Percentiles rank a stretch among this genome's conserved stretches.
Evolutionary conservation across 2,797 vertebrate genomes (phyloP).

Genomic region (Scyliorhinus canicula): DNA sequence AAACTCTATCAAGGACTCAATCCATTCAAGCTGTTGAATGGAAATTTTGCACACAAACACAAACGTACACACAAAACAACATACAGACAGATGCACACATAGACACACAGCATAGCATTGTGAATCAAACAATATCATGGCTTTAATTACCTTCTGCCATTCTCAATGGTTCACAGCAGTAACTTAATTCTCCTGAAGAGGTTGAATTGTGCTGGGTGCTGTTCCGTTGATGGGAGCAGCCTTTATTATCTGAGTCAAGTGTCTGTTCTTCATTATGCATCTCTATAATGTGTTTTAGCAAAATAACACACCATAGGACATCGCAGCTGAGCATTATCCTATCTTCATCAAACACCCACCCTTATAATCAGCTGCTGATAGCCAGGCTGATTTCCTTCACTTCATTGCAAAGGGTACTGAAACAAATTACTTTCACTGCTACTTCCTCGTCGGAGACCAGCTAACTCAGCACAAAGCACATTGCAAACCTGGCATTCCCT

Average conservation of each 20-base stretch:
- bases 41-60: not conserved
- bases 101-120: no score
- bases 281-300: not conserved
- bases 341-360: slow-evolving; percentile 1
- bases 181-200: slow-evolving; percentile 3
- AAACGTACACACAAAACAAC: no score
- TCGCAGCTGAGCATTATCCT: not conserved
- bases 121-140: not conserved
- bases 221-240: not conserved
- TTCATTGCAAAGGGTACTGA: not conserved
- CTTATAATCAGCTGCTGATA: not conserved
- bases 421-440: not conserved
- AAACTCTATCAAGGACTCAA: not conserved
- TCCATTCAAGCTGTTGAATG: not conserved
- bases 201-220: not conserved
- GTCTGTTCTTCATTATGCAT: not conserved
- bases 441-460: not conserved
- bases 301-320: not conserved
- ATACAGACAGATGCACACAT: no score
- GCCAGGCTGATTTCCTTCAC: not conserved
- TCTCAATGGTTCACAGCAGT: not conserved
- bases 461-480: not conserved
- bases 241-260: not conserved
- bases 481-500: not conserved
- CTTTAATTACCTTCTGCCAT: not conserved